Base-by-base conservation (phyloP, 2,888 invertebrate genomes). In the Gerris lacustris region DNA sequence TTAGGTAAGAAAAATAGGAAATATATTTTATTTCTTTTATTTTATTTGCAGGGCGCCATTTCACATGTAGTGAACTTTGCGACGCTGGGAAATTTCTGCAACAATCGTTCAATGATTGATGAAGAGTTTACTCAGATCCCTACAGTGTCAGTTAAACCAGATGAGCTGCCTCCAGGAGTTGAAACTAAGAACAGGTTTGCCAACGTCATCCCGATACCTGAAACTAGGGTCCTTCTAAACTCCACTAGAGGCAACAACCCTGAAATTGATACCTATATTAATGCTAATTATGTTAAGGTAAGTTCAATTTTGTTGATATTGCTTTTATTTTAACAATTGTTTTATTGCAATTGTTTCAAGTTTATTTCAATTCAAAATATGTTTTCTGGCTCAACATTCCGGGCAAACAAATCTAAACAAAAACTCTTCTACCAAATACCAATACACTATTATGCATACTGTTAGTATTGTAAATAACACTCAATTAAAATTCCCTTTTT, bases 161-260 rank as follows among this genome's bases (percentile, higher is more conserved):
- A 91, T 76, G 93, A 94, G 78, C 86, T 94, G 68, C 94, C 94
- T 0, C 83, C 86, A 0, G 95, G 94, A 0, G 92, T 92, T 74
- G 95, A 95, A 78, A 87, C 90, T 73, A 95, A 94, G 81, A 96
- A 96, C 82, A 83, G 91, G 82, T 96, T 94, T 82, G 93, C 95
- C 72, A 96, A 96, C 81, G 93, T 96, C n/a, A 89, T 96, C 76
- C 96, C 96, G 70, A 85, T 94, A 76, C 94, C 94, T 45, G 94
- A 94, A 81, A 94, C 94, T 45, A 85, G 95, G 78, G 95, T 96
- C 2, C 86, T 87, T 47, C 82, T 96, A 62, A 86, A 84, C 76
- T 84, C 86, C 73, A 83, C 88, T 72, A 88, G 88, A n/a, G 75
- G 73, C 6, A 70, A 72, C 71, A 88, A 87, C 73, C 90, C 91